Evolutionary conservation across 2,113 vertebrate genomes (phyloP), one percentile per base, ranked within the genome.

Genomic region (Damaliscus lunatus): DNA sequence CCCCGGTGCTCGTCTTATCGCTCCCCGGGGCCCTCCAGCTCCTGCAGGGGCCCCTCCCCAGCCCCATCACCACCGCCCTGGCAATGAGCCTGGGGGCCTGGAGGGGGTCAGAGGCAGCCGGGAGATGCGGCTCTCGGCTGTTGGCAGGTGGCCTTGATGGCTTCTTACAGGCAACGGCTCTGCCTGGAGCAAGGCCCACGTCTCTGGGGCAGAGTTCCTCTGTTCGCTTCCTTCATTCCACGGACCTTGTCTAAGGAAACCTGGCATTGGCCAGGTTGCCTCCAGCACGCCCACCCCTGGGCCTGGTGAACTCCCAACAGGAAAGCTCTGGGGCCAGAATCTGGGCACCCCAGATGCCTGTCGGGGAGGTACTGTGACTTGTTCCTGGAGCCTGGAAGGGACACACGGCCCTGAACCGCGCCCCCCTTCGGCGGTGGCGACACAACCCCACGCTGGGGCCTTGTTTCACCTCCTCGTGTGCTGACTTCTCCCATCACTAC

Each of bases 391-490:
- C 83, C 23, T 1, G 6, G 55, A 57, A 48, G 40, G 59, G 23
- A 33, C 46, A 14, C 7, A 19, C 11, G 4, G 53, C 53, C 64
- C 62, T 0, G 10, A 0, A 3, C 21, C 0, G 16, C 14, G 1
- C 29, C 78, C 60, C 67, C 5, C 43, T 52, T 2, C 0, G 12
- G 53, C 5, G 4, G 5, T 15, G 74, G 29, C 7, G 29, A n/a
- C 15, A 1, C 4, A 64, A 21, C n/a, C 33, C 87, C 13, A 36
- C 23, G n/a, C 33, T 2, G 9, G 9, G 9, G 25, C 60, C 36
- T n/a, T 0, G 1, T 36, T 15, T n/a, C 0, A 4, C 82, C 50
- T 17, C 11, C 33, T 40, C 19, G 60, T 7, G n/a, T 10, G 53
- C 9, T 1, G 17, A 6, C 48, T 87, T 48, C 10, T 7, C 86